Conservation (phyloP, 2,888 invertebrate genomes). For the Mythimna loreyi region DNA sequence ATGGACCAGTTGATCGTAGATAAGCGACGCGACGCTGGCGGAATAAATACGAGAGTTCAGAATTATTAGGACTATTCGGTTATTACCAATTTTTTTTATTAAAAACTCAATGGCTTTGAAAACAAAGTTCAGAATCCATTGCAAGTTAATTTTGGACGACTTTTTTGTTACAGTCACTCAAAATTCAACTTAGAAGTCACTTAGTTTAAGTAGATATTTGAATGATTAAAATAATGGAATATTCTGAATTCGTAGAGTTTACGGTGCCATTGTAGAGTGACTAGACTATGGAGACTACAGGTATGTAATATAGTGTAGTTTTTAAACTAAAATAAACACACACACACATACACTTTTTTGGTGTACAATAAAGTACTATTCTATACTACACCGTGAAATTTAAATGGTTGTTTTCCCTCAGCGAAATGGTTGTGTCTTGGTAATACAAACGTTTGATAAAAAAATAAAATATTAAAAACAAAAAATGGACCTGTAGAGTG, state of each 20-base stretch:
- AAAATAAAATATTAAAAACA: no score
- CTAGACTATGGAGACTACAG: slow-evolving; percentile 19
- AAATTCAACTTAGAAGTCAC: neutral
- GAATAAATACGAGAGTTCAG: neutral
- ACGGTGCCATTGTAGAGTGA: neutral
- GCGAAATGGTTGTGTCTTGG: no score
- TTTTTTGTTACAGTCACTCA: neutral
- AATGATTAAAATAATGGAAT: neutral
- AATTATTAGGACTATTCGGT: neutral
- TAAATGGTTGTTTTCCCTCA: no score
- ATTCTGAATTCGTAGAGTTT: neutral
- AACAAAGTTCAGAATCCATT: neutral
- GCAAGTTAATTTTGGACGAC: neutral
- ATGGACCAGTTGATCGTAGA: no score
- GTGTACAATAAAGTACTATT: no score
- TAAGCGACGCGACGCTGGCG: no score
- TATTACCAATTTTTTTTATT: neutral
- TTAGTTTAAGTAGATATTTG: neutral
- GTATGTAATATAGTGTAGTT: slow-evolving; percentile 7
- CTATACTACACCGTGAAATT: no score
- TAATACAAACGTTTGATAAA: no score
- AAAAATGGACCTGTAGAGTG: no score
- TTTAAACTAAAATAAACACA: neutral
- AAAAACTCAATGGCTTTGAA: neutral
- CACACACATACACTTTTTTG: no score